Base-by-base conservation (phyloP, 2,888 invertebrate species). In the Lapara coniferarum region DNA sequence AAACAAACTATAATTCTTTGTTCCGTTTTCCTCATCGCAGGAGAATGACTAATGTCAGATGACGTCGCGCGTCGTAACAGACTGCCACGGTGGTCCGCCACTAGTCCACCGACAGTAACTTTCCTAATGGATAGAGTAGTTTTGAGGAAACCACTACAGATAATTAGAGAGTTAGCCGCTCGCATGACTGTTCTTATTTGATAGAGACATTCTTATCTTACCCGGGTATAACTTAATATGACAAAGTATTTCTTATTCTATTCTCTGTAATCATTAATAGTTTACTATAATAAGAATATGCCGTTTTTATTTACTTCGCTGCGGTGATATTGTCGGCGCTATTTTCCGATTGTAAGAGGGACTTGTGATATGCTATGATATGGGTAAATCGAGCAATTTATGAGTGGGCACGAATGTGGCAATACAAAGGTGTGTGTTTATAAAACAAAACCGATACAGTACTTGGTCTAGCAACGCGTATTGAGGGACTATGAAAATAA, bases 381-480 rank as follows among this genome's bases (percentile, higher is more conserved):
- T 76, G 84, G 81, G 80, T 80, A 79, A 80, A 83, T 82, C 78
- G 80, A 78, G 80, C 77, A 80, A 81, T 82, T 82, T 81, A 81
- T 80, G 83, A 81, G 80, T 85, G 81, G 82, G 81, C 80, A 83
- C 81, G 77, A 79, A 75, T 77, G 80, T 82, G 77, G 81, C 80
- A 72, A 77, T 82, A 91, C 89, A 91, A 91, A 89, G 90, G 89
- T 81, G 81, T 74, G 80, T 92, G 91, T 92, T 93, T 92, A 89
- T 89, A 90, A 91, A 93, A 92, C 90, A 91, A 86, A 80, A 83
- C 83, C 78, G 80, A 78, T 76, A 76, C 82, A 81, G 84, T 85
- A 81, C 87, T 84, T 83, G 82, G 81, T 84, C 84, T 83, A 80
- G 84, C 83, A 82, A 81, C 82, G 81, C 77, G 78, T 82, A 85